These are phyloP conservation scores for Mugil cephalus DNA, from an alignment of 2,113 vertebrate genomes.

Conservation along the genomic window DNA sequence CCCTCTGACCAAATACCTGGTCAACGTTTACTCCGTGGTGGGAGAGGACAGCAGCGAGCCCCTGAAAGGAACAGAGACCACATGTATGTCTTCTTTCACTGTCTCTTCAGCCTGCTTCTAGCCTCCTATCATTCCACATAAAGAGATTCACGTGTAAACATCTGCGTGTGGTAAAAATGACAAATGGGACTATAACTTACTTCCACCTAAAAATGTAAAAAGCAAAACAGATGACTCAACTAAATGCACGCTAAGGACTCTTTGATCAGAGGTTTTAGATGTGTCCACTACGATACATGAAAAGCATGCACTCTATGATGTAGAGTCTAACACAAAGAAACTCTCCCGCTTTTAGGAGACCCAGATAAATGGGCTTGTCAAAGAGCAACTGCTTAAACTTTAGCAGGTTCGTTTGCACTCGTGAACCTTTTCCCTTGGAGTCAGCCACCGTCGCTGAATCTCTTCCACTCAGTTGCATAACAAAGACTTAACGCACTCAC, in stretches of 20 bases:
- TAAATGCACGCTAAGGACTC: not conserved
- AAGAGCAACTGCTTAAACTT: constrained; percentile 1
- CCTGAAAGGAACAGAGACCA: constrained; percentile 91
- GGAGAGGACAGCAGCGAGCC: constrained; percentile 95
- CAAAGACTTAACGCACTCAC: not conserved
- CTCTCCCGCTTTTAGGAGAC: not conserved
- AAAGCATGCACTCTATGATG: not conserved
- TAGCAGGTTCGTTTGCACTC: not conserved
- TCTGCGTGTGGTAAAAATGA: constrained; percentile 14
- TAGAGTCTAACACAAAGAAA: not conserved
- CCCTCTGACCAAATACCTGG: constrained; percentile 91
- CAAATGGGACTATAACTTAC: too few species aligned
- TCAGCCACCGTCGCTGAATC: not conserved
- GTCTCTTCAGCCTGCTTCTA: constrained; percentile 1
- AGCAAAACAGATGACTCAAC: not conserved
- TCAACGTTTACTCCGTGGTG: constrained; percentile 92
- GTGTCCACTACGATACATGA: not conserved
- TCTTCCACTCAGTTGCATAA: constrained; percentile 5
- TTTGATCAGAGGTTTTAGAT: constrained; percentile 9
- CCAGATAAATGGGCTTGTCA: constrained; percentile 10
- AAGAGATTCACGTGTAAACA: constrained; percentile 7
- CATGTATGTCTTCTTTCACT: constrained; percentile 85
- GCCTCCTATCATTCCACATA: not conserved
- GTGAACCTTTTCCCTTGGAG: constrained; percentile 15
- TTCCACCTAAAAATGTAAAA: not conserved